phyloP scores from a whole-genome alignment of 2,888 invertebrate genomes.

The Poecilobothrus nobilitatus region DNA sequence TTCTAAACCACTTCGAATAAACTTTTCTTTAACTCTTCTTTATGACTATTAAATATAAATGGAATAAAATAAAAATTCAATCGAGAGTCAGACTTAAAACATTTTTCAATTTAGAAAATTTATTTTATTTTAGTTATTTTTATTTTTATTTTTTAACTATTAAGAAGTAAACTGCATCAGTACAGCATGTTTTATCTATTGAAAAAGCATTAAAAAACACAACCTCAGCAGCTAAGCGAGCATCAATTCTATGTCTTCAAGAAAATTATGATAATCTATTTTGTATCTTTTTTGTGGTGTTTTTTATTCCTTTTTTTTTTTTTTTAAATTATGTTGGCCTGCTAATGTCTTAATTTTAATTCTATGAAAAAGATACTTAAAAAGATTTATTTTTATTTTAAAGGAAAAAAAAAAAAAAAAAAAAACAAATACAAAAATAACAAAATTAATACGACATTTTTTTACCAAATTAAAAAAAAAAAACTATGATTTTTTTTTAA shows the following conservation, averaged over 20 bases:
- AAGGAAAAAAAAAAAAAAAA: not conserved
- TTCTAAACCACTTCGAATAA: no score
- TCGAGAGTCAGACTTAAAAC: no score
- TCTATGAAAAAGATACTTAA: slow-evolving; percentile 4
- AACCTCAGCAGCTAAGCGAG: slow-evolving; percentile 5
- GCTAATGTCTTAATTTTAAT: slow-evolving; percentile 1
- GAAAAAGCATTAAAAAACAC: not conserved
- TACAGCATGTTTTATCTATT: not conserved
- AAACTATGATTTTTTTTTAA: not conserved
- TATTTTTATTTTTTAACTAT: no score
- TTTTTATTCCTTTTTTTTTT: not conserved
- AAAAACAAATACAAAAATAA: no score
- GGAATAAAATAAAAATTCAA: no score
- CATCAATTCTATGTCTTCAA: not conserved
- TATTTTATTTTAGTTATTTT: no score
- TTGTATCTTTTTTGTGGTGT: not conserved
- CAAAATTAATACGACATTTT: not conserved
- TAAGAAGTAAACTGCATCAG: no score
- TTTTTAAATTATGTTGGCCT: no score
- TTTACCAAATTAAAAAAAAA: no score
- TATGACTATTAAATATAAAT: no score
- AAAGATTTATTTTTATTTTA: not conserved
- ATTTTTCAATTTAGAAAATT: no score
- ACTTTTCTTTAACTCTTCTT: no score
- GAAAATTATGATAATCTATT: slow-evolving; percentile 1